phyloP scores from a whole-genome alignment of 2,888 invertebrate genomes.

The Molanna angustata region DNA sequence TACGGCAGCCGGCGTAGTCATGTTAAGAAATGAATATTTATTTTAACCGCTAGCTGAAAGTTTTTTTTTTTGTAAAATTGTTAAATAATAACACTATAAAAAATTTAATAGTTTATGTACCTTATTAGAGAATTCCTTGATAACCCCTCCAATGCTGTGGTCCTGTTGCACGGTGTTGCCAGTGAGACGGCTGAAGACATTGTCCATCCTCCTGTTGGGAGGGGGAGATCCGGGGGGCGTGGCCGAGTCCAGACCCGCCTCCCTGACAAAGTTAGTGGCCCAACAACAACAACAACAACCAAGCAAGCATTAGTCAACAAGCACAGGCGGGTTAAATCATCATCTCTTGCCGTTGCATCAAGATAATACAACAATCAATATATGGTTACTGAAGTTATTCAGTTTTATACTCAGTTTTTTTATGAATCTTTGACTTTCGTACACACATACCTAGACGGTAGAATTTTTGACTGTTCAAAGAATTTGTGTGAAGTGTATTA shows the following conservation, averaged over 20 bases:
- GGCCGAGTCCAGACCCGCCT: slow-evolving; percentile 57
- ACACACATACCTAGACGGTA: too few species aligned
- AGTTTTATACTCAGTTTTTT: too few species aligned
- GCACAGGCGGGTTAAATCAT: slow-evolving; percentile 32
- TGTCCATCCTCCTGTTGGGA: slow-evolving; percentile 58
- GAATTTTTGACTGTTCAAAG: too few species aligned
- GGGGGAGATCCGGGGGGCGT: slow-evolving; percentile 59
- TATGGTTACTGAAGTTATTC: too few species aligned
- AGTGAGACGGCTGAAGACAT: slow-evolving; percentile 75
- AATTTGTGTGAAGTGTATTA: too few species aligned
- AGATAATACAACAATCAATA: not conserved
- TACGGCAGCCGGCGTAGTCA: too few species aligned
- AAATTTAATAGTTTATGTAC: too few species aligned
- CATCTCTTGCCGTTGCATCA: slow-evolving; percentile 18
- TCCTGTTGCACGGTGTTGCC: slow-evolving; percentile 54
- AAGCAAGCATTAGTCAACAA: slow-evolving; percentile 32
- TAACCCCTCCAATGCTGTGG: slow-evolving; percentile 49
- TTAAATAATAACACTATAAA: too few species aligned
- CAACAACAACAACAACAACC: slow-evolving; percentile 9
- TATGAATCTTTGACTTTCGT: too few species aligned
- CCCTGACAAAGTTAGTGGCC: slow-evolving; percentile 41
- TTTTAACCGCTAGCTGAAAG: too few species aligned
- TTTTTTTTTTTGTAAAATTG: too few species aligned
- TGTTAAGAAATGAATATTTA: too few species aligned
- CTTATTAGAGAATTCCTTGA: slow-evolving; percentile 58